These are phyloP conservation scores for Lasioglossum lativentre DNA, from an alignment of 2,888 invertebrate species.

Conservation along the genomic window DNA sequence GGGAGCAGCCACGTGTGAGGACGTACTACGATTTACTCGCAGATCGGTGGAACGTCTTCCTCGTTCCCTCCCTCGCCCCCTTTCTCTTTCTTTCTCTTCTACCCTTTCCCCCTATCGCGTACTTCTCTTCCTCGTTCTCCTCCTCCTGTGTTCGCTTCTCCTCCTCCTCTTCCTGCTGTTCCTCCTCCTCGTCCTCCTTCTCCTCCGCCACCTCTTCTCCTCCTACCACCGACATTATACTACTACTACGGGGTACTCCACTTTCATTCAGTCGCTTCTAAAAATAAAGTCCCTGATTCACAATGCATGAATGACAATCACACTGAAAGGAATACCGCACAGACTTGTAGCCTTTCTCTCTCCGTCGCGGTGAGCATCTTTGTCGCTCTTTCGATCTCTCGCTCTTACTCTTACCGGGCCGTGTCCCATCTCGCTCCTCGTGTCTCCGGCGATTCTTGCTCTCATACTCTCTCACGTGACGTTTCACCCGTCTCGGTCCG, in stretches of 20 bases:
- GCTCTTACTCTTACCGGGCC: background rate
- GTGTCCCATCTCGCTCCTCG: slow-evolving; percentile 16
- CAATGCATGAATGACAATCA: slow-evolving; percentile 83
- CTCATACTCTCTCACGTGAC: slow-evolving; percentile 4
- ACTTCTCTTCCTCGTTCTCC: slow-evolving; percentile 66
- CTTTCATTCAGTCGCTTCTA: slow-evolving; percentile 83
- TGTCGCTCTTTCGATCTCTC: slow-evolving; percentile 15
- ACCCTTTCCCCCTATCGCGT: slow-evolving; percentile 59
- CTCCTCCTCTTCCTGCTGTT: slow-evolving; percentile 36
- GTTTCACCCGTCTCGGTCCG: slow-evolving; percentile 27
- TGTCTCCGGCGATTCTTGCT: background rate
- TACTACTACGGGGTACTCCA: slow-evolving; percentile 80
- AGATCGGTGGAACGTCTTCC: slow-evolving; percentile 76
- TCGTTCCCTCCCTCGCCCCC: slow-evolving; percentile 63
- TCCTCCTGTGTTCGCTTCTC: slow-evolving; percentile 43
- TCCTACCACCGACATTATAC: slow-evolving; percentile 65
- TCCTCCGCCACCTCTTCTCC: slow-evolving; percentile 55
- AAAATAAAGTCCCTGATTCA: slow-evolving; percentile 83
- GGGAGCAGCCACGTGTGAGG: slow-evolving; percentile 69
- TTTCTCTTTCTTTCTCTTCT: slow-evolving; percentile 47
- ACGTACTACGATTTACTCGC: slow-evolving; percentile 76
- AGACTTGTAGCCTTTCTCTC: slow-evolving; percentile 63
- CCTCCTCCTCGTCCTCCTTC: slow-evolving; percentile 35
- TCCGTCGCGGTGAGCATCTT: slow-evolving; percentile 40
- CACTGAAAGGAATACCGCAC: slow-evolving; percentile 71